These are phyloP conservation scores for Rhizoglyphus robini DNA, from an alignment of 1,140 invertebrate species.

Conservation along the genomic window DNA sequence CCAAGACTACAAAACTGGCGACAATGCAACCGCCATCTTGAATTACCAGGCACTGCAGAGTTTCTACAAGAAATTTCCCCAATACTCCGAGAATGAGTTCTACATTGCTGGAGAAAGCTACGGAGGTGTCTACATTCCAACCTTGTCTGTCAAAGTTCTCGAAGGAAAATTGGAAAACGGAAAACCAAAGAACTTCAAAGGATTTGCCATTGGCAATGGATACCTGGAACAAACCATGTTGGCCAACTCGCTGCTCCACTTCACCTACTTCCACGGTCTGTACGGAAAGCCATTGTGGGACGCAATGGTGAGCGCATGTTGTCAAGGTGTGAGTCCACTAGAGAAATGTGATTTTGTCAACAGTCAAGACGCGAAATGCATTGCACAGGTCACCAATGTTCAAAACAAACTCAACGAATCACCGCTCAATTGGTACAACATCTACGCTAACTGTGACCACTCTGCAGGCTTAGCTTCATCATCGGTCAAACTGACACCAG, in stretches of 20 bases:
- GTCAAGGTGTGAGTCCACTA: not conserved
- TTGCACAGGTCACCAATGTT: constrained; percentile 20
- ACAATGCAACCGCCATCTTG: constrained; percentile 35
- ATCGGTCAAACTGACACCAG: too few relatives aligned
- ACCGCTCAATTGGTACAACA: too few relatives aligned
- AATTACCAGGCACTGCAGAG: constrained; percentile 38
- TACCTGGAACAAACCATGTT: constrained; percentile 34
- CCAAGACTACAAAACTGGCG: constrained; percentile 38
- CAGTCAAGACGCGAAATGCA: not conserved
- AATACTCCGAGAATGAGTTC: constrained; percentile 34
- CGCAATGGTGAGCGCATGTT: constrained; percentile 6
- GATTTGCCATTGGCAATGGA: constrained; percentile 42
- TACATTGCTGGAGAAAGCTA: constrained; percentile 39
- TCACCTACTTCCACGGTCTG: constrained; percentile 41
- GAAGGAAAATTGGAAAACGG: constrained; percentile 26
- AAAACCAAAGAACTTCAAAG: constrained; percentile 35
- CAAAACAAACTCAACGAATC: too few relatives aligned
- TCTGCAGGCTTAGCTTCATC: too few relatives aligned
- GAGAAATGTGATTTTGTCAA: not conserved
- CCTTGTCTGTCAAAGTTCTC: constrained; percentile 37
- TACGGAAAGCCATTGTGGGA: constrained; percentile 29
- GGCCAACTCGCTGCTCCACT: constrained; percentile 38
- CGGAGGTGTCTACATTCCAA: constrained; percentile 39
- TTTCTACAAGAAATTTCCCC: constrained; percentile 40
- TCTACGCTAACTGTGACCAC: too few relatives aligned